phyloP scores from a whole-genome alignment of 2,888 invertebrate species.

The Lithophane semibrunnea region DNA sequence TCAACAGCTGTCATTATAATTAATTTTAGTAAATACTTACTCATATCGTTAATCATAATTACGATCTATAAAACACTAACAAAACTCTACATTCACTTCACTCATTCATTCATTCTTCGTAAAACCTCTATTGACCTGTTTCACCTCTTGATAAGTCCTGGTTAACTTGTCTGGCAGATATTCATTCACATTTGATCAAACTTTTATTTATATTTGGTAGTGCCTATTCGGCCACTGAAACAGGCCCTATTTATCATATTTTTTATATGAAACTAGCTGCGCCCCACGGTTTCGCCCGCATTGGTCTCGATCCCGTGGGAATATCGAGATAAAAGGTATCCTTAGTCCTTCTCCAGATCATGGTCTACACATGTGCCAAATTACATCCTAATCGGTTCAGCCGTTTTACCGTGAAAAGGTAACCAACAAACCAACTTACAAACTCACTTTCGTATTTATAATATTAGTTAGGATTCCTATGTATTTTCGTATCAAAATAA shows the following conservation, averaged over 20 bases:
- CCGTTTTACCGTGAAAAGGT: no score
- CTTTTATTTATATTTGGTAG: not conserved
- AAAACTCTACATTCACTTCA: constrained; percentile 29
- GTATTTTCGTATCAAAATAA: constrained; percentile 14
- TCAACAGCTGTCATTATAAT: constrained; percentile 36
- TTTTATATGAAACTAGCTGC: not conserved
- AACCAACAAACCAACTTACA: no score
- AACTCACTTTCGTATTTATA: no score
- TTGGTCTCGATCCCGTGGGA: no score
- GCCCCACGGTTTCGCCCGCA: no score
- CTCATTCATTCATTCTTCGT: constrained; percentile 28
- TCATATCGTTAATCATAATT: constrained; percentile 21
- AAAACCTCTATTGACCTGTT: constrained; percentile 10
- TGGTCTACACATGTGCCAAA: no score
- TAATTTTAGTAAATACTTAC: constrained; percentile 38
- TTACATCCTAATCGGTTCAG: no score
- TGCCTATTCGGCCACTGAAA: constrained; percentile 10
- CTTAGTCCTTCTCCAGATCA: no score
- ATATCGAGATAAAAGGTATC: no score
- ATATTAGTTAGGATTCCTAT: not conserved
- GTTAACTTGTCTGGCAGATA: not conserved
- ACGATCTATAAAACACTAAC: constrained; percentile 28
- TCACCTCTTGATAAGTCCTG: not conserved
- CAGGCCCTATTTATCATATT: constrained; percentile 10
- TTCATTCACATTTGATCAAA: not conserved